These are phyloP conservation scores for Labeo catla DNA, from an alignment of 2,113 vertebrate species.

Conservation along the genomic window DNA sequence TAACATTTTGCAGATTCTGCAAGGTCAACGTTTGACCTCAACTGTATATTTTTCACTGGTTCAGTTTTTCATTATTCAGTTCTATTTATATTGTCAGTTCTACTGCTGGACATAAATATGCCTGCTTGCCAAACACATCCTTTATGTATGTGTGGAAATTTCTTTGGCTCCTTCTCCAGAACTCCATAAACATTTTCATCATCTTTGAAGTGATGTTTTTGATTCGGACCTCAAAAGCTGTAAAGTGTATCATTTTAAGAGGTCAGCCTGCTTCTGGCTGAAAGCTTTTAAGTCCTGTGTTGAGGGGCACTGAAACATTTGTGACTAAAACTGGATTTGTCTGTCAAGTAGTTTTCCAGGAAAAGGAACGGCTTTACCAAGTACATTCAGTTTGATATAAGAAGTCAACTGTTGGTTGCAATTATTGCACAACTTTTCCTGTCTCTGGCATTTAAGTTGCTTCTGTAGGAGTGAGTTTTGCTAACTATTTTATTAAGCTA, in stretches of 20 bases:
- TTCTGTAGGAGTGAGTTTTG: too few species aligned
- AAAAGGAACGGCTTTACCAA: background rate
- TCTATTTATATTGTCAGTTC: background rate
- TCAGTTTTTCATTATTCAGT: background rate
- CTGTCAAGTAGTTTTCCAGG: background rate
- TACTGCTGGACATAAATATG: conserved; percentile 1
- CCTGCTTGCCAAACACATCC: background rate
- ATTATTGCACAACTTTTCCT: background rate
- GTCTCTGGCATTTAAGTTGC: background rate
- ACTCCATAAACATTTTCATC: background rate
- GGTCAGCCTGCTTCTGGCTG: background rate
- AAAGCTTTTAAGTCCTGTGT: conserved; percentile 28
- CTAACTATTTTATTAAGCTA: background rate
- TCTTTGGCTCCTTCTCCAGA: background rate
- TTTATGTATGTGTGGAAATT: conserved; percentile 18
- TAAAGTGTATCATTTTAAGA: conserved; percentile 5
- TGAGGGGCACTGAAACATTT: background rate
- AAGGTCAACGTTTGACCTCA: too few species aligned
- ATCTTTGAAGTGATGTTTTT: conserved; percentile 2
- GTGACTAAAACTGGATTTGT: background rate
- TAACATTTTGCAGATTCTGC: too few species aligned
- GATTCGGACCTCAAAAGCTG: conserved; percentile 3
- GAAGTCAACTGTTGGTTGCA: background rate
- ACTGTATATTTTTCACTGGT: background rate
- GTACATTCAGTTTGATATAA: background rate